A percentile compares a stretch with the other conserved stretches of the same genome.
These are phyloP conservation scores for Drosophila mimetica DNA, from an alignment of 2,888 invertebrate genomes.

Conservation along the genomic window DNA sequence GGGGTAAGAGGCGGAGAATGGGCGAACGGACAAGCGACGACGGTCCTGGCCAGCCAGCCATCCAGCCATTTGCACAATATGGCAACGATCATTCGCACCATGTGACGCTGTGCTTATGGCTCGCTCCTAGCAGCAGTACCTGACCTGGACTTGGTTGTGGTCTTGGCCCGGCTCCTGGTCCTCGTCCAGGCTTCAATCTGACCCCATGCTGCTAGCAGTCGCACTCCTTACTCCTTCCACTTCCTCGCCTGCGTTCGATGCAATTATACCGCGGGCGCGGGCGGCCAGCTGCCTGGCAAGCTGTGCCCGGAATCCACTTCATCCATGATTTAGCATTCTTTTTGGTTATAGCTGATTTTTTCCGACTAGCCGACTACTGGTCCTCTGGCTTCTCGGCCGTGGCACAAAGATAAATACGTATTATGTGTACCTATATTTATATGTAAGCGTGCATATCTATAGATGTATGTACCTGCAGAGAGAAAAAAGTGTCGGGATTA, in stretches of 20 bases:
- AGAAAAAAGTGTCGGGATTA: no score
- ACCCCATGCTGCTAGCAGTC: conserved; percentile 41
- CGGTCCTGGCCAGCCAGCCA: conserved; percentile 30
- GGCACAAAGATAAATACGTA: conserved; percentile 16
- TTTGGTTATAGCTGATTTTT: conserved; percentile 68
- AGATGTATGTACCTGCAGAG: not conserved
- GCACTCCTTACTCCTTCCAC: not conserved
- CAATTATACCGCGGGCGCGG: conserved; percentile 69
- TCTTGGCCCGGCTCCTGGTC: conserved; percentile 6
- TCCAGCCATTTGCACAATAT: conserved; percentile 70
- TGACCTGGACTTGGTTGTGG: conserved; percentile 8
- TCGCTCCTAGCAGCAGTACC: conserved; percentile 4
- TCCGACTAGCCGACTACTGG: conserved; percentile 6
- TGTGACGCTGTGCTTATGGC: conserved; percentile 52
- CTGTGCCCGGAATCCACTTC: conserved; percentile 56
- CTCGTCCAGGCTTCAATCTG: conserved; percentile 9
- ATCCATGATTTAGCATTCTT: conserved; percentile 81
- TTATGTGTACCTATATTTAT: conserved; percentile 19
- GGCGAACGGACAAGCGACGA: conserved; percentile 21
- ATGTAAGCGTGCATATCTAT: conserved; percentile 8
- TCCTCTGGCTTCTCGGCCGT: conserved; percentile 11
- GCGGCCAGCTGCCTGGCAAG: conserved; percentile 15
- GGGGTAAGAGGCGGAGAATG: not conserved
- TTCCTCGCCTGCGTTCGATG: conserved; percentile 61
- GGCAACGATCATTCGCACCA: conserved; percentile 77